Evolutionary conservation across 2,113 vertebrate genomes (phyloP).

Genomic region (Rafetus swinhoei): DNA sequence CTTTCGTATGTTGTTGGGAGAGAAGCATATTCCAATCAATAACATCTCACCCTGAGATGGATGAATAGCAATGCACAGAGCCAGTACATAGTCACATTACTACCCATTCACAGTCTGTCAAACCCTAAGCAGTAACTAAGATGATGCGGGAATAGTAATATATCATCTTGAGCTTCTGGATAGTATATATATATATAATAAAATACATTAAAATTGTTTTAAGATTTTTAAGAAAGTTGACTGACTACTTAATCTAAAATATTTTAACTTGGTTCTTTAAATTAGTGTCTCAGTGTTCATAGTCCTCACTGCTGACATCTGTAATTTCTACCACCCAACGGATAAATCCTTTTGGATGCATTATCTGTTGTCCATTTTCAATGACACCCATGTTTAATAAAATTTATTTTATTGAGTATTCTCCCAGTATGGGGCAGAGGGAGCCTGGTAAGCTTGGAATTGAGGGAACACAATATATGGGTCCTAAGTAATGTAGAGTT

Average conservation of each 20-base stretch:
- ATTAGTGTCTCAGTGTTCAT: background rate
- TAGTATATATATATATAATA: background rate
- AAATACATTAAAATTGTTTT: background rate
- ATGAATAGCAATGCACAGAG: background rate
- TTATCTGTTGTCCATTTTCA: background rate
- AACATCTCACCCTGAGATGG: background rate
- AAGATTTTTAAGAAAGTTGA: background rate
- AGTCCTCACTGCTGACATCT: background rate
- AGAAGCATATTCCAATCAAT: background rate
- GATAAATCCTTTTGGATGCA: background rate
- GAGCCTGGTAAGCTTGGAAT: background rate
- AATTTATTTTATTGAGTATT: background rate
- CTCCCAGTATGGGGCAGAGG: background rate
- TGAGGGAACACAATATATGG: background rate
- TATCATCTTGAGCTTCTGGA: background rate
- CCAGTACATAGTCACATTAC: background rate
- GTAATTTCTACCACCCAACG: background rate
- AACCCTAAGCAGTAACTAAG: background rate
- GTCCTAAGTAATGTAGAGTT: background rate
- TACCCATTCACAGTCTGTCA: background rate
- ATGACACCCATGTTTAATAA: background rate
- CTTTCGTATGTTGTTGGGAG: background rate
- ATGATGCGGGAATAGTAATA: background rate
- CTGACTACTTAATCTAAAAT: background rate
- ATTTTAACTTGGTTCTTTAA: background rate